phyloP scores from a whole-genome alignment of 2,888 invertebrate species.

The Onchidella celtica region DNA sequence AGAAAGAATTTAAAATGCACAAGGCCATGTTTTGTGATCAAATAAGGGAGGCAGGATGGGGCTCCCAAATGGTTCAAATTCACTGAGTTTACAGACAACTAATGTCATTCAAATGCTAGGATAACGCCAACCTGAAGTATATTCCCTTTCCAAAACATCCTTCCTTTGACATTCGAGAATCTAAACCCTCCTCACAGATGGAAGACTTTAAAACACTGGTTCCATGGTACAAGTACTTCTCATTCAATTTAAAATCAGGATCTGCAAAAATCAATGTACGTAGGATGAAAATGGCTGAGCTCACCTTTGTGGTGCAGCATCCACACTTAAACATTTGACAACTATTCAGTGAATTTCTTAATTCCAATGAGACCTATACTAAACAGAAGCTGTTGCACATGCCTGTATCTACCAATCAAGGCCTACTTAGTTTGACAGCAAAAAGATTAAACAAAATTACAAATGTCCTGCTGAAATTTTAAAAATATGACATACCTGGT shows the following conservation, averaged over 20 bases:
- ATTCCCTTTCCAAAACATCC: slow-evolving; percentile 73
- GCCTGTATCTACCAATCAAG: not conserved
- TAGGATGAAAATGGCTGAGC: too few relatives aligned
- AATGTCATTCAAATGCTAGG: too few relatives aligned
- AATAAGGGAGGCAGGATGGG: too few relatives aligned
- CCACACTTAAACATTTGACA: not conserved
- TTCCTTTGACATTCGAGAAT: slow-evolving; percentile 66
- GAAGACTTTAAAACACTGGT: slow-evolving; percentile 59
- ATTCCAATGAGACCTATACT: not conserved
- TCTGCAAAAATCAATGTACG: slow-evolving; percentile 31
- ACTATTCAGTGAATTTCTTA: not conserved
- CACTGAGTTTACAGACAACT: too few relatives aligned
- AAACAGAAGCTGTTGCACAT: not conserved
- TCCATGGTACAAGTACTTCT: slow-evolving; percentile 70
- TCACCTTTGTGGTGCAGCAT: too few relatives aligned
- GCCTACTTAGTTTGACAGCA: not conserved
- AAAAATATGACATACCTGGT: too few relatives aligned
- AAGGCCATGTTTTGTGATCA: too few relatives aligned
- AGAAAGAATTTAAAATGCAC: too few relatives aligned
- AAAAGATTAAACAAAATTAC: not conserved
- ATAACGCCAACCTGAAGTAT: slow-evolving; percentile 76
- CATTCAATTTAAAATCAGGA: slow-evolving; percentile 64
- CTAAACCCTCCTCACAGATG: slow-evolving; percentile 72
- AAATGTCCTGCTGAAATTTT: too few relatives aligned
- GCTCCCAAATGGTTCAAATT: too few relatives aligned